Conservation (phyloP, 2,888 invertebrate genomes). For the Papilio demoleus region DNA sequence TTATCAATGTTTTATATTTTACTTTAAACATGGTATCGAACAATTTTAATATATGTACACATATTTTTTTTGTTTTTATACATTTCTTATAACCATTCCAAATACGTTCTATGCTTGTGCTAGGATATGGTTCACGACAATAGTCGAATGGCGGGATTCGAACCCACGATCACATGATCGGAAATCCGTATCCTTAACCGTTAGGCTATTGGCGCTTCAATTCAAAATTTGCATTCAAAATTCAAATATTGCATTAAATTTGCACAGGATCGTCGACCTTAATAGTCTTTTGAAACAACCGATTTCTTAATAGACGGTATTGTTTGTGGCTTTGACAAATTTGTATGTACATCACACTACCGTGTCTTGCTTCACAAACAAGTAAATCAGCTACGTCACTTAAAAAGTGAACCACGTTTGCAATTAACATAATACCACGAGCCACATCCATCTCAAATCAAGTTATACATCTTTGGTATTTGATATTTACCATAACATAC, state of each 20-base stretch:
- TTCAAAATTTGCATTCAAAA: too few relatives aligned
- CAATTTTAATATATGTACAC: too few relatives aligned
- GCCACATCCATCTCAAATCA: slow-evolving; percentile 45
- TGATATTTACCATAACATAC: slow-evolving; percentile 60
- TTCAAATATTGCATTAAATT: slow-evolving; percentile 33
- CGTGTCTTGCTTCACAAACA: slow-evolving; percentile 36
- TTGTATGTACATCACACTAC: slow-evolving; percentile 31
- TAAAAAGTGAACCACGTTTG: slow-evolving; percentile 39
- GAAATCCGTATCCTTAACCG: too few relatives aligned
- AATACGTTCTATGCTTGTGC: too few relatives aligned
- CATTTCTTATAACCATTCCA: too few relatives aligned
- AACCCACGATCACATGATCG: too few relatives aligned
- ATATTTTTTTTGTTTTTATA: too few relatives aligned
- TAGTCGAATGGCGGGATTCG: too few relatives aligned
- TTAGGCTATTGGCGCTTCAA: too few relatives aligned
- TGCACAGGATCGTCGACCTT: slow-evolving; percentile 20
- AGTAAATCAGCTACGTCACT: slow-evolving; percentile 40
- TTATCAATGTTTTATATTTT: not conserved
- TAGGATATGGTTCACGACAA: too few relatives aligned
- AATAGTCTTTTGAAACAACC: slow-evolving; percentile 30
- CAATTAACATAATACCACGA: slow-evolving; percentile 43
- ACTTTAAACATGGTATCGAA: not conserved
- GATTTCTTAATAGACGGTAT: slow-evolving; percentile 31
- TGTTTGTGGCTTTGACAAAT: slow-evolving; percentile 26
- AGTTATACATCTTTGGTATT: slow-evolving; percentile 49